Percentiles rank a stretch among this genome's conserved stretches.
Conservation (phyloP, 2,113 vertebrate species). For the Eupsittula cactorum region DNA sequence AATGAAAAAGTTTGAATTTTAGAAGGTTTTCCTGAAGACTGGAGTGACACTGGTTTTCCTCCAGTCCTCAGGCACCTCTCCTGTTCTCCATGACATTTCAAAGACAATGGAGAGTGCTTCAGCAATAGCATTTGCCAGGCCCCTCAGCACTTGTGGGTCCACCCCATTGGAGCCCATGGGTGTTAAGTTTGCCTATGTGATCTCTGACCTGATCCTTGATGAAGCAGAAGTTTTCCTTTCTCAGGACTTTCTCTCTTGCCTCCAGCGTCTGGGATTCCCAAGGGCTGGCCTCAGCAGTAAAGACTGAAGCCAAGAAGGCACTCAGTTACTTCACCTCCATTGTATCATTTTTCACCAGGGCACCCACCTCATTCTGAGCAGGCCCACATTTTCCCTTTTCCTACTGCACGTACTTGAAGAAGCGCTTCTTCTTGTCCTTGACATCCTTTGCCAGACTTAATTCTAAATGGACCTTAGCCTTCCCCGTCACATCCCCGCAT, state of each 20-base stretch:
- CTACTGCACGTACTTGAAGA: not conserved
- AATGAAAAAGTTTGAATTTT: not conserved
- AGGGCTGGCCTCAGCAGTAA: not conserved
- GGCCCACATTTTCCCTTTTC: not conserved
- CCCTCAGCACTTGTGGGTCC: not conserved
- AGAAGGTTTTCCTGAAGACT: not conserved
- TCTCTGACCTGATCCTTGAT: not conserved
- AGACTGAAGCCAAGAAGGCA: not conserved
- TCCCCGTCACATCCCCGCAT: not conserved
- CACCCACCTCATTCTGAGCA: not conserved
- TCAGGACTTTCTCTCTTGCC: not conserved
- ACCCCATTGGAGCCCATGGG: not conserved
- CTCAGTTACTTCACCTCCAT: not conserved
- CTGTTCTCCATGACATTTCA: not conserved
- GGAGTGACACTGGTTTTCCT: not conserved
- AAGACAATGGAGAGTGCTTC: not conserved
- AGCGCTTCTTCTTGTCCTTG: not conserved
- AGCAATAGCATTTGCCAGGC: not conserved
- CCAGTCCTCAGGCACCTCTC: not conserved
- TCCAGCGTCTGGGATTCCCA: not conserved
- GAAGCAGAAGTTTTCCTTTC: not conserved
- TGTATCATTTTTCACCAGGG: not conserved
- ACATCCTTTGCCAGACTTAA: not conserved
- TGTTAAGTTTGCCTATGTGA: not conserved
- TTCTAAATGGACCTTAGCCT: not conserved